These are phyloP conservation scores for Hafferia zeledoni DNA, from an alignment of 2,797 vertebrate genomes.

Conservation along the genomic window DNA sequence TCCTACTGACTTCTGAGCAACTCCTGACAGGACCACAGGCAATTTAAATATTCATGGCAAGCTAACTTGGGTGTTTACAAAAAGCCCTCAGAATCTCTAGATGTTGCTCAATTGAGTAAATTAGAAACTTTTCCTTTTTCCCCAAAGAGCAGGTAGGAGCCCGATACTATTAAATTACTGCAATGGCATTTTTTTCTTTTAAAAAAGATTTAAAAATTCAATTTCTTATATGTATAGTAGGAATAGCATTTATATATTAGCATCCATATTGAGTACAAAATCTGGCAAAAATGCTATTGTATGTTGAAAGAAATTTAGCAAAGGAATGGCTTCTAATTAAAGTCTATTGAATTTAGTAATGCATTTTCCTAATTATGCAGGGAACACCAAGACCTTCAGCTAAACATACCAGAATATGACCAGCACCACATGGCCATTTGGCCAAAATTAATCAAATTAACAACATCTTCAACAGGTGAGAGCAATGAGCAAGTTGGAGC, in stretches of 20 bases:
- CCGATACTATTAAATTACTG: background rate
- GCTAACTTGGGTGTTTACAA: background rate
- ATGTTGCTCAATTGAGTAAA: background rate
- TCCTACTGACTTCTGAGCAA: background rate
- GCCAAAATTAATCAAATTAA: background rate
- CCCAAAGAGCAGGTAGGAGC: background rate
- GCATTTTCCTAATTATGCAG: background rate
- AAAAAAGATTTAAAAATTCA: background rate
- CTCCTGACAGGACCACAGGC: background rate
- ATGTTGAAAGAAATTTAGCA: background rate
- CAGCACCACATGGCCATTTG: background rate
- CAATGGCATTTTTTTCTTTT: accelerated
- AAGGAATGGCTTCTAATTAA: background rate
- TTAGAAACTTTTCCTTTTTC: background rate
- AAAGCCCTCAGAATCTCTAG: background rate
- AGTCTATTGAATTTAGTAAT: background rate
- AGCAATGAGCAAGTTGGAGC: background rate
- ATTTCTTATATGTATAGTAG: background rate
- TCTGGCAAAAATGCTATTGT: background rate
- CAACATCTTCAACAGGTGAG: background rate
- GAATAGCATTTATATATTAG: background rate
- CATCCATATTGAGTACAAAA: background rate
- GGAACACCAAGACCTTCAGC: background rate
- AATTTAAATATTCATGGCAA: background rate
- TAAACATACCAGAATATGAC: background rate